These are phyloP conservation scores for Porites lobata DNA, from an alignment of 92 coral and sea anemone genomes.

Conservation along the genomic window DNA sequence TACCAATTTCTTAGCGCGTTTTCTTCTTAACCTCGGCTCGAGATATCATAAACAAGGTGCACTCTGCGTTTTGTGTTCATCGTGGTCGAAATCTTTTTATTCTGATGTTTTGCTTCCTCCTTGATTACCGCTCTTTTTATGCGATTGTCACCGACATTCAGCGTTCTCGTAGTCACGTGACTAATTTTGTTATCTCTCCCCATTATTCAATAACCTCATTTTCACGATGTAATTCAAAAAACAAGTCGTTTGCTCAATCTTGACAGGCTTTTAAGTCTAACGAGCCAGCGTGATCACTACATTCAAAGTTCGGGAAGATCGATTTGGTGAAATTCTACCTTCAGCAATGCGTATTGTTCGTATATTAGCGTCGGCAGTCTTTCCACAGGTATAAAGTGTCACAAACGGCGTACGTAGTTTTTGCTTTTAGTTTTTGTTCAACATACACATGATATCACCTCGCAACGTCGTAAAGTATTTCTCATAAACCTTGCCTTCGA, in stretches of 20 bases:
- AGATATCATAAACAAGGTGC: slow-evolving; percentile 4
- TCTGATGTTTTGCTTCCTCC: neutral
- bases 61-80: neutral
- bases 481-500: too few species aligned
- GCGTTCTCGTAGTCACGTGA: slow-evolving; percentile 21
- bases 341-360: slow-evolving; percentile 38
- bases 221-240: slow-evolving; percentile 27
- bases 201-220: slow-evolving; percentile 7
- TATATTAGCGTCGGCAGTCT: slow-evolving; percentile 29
- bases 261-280: neutral
- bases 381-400: slow-evolving; percentile 34
- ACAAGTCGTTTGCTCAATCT: neutral
- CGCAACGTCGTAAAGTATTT: too few species aligned
- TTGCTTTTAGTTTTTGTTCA: too few species aligned
- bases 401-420: neutral
- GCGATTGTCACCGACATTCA: neutral
- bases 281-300: neutral
- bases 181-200: neutral
- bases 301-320: neutral
- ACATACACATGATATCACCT: neutral
- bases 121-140: neutral
- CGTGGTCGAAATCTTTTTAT: neutral
- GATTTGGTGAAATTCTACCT: neutral
- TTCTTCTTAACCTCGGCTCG: slow-evolving; percentile 20
- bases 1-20: slow-evolving; percentile 11